Evolutionary conservation across 2,888 invertebrate genomes (phyloP), one percentile per base, ranked within the genome.

Genomic region (Nemotelus pantherinus): DNA sequence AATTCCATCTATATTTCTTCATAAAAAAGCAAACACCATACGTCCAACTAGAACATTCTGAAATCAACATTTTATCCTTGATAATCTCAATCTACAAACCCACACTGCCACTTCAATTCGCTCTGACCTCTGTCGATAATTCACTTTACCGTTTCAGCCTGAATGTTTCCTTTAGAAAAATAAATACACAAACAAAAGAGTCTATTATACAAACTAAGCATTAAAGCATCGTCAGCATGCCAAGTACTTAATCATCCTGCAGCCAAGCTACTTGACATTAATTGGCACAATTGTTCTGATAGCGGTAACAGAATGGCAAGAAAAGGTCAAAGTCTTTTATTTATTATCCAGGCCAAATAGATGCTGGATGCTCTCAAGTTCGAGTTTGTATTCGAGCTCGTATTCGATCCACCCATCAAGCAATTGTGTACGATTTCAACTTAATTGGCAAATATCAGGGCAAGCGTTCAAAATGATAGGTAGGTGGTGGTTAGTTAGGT

Each of bases 221-320:
- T 25, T 25, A 25, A 25, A 25, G 25, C 25, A 25, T 25, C 25
- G 25, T 25, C 25, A 25, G 25, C 25, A 53, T 53, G 10, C 44
- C 44, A 67, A 10, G 67, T 45, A 67, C 67, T 67, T 67, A 67
- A 67, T 67, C 67, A 67, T 67, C 39, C 67, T 67, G 10, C 10
- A n/a, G 67, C 10, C 48, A 67, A 45, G 67, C 47, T 45, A 39
- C 67, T 47, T 67, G 67, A 67, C 67, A 47, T 67, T 67, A 67
- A 67, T 67, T 67, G 67, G 67, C 67, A 44, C 45, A 67, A 67
- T 67, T 67, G 67, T 67, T 10, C 67, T 67, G 67, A 67, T 67
- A 67, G 67, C 39, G 67, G 58, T 58, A 58, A 58, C n/a, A 25
- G 58, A 25, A 25, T 58, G 58, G 25, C 45, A 45, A 47, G 47